Evolutionary conservation across 2,797 vertebrate genomes (phyloP).

Genomic region (Gambelia wislizenii): DNA sequence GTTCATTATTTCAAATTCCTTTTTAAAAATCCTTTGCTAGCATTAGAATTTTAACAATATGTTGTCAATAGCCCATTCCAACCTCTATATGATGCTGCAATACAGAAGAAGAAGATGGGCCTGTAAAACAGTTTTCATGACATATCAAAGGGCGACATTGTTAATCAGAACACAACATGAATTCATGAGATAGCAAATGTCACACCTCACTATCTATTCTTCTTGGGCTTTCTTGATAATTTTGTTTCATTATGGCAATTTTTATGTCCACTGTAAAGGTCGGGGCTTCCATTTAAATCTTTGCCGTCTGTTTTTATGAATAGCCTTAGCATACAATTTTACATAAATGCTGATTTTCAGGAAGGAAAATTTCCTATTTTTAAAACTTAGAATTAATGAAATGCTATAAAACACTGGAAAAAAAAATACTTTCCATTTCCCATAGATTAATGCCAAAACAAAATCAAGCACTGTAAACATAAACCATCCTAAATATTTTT

Average conservation of each 20-base stretch:
- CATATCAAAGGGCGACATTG: constrained; percentile 34
- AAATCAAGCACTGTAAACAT: not conserved
- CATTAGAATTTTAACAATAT: not conserved
- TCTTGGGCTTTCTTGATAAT: constrained; percentile 19
- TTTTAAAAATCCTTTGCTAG: not conserved
- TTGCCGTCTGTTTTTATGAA: constrained; percentile 58
- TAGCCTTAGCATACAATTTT: constrained; percentile 57
- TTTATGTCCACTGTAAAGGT: constrained; percentile 57
- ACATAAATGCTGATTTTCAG: constrained; percentile 37
- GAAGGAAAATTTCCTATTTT: constrained; percentile 28
- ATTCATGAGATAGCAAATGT: constrained; percentile 50
- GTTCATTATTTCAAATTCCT: not conserved
- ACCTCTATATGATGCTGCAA: not conserved
- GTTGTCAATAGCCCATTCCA: not conserved
- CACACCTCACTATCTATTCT: not conserved
- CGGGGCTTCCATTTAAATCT: constrained; percentile 47
- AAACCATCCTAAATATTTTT: too few relatives aligned
- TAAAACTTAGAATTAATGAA: constrained; percentile 40
- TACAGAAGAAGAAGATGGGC: not conserved
- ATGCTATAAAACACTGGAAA: constrained; percentile 4
- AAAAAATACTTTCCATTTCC: constrained; percentile 12
- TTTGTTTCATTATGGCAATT: constrained; percentile 37
- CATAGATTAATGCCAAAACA: constrained; percentile 38
- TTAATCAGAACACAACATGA: constrained; percentile 21
- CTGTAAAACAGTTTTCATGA: not conserved